phyloP scores from a whole-genome alignment of 2,797 vertebrate genomes.

The Artibeus jamaicensis region DNA sequence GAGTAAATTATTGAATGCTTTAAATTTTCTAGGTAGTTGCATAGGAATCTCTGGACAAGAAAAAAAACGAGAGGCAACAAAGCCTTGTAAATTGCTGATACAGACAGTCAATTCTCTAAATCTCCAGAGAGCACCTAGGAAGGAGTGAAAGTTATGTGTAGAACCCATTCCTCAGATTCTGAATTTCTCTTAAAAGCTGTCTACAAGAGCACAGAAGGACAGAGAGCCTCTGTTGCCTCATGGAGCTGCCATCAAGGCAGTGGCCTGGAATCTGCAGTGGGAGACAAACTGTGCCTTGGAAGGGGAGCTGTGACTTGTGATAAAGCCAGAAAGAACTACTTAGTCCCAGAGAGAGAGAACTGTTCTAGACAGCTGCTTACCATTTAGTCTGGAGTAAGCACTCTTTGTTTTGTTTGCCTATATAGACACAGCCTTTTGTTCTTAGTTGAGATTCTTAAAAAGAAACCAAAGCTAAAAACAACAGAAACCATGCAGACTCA shows the following conservation, averaged over 20 bases:
- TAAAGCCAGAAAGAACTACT: neutral
- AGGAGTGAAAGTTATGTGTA: neutral
- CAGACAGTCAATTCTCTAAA: neutral
- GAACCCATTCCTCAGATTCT: neutral
- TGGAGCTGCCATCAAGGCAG: neutral
- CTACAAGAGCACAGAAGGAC: neutral
- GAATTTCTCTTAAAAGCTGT: neutral
- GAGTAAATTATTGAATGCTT: neutral
- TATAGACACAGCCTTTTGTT: neutral
- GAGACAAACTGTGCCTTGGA: neutral
- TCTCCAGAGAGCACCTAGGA: neutral
- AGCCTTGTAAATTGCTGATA: neutral
- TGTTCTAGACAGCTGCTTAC: neutral
- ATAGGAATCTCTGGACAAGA: neutral
- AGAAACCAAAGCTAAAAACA: neutral
- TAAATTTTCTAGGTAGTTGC: neutral
- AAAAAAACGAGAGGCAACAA: neutral
- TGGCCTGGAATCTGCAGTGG: no score
- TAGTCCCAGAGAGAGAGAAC: neutral
- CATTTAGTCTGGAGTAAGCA: neutral
- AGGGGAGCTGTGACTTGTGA: neutral
- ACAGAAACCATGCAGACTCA: neutral
- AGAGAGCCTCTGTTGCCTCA: neutral
- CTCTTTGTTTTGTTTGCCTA: neutral
- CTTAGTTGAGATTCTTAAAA: neutral